Evolutionary conservation across 2,888 invertebrate species (phyloP), one percentile per base, ranked within the genome.

Genomic region (Harmothoe impar): DNA sequence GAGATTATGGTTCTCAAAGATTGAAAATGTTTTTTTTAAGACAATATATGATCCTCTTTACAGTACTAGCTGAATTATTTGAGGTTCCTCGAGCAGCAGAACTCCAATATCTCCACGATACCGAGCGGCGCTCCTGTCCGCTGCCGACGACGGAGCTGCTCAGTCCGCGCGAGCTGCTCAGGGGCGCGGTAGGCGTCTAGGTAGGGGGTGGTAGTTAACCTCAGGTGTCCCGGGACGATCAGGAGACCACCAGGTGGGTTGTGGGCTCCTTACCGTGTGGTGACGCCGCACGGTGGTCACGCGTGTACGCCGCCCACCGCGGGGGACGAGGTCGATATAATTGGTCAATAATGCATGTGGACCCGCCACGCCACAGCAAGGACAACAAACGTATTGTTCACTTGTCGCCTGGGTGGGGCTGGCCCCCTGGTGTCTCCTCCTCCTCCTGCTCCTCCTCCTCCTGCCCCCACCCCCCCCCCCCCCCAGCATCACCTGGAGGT

Each of bases 331-430:
- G 84, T 84, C 84, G 84, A 84, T 84, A 84, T 84, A 84, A 84
- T 84, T 35, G 84, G 84, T 84, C 84, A 84, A 84, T 84, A 84
- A 84, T 84, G 84, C 84, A 84, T 33, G 17, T 33, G 84, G 3
- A 25, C n/a, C 15, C 29, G 17, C 3, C 7, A 25, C 29, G 25
- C 72, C 15, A n/a, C 72, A 72, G 72, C 72, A n/a, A 72, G 29
- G 72, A 72, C 72, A 72, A 72, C 72, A 72, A 72, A 62, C 5
- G 72, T 29, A 29, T 72, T 72, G 72, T 72, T 72, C 72, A 72
- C 72, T 72, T 72, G 72, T 72, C 72, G 72, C 72, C 72, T 3
- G 25, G 1, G 20, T 29, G 5, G n/a, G 3, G 5, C 29, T 25
- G n/a, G 3, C 54, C 54, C 62, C 62, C 62, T 62, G 23, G 20